phyloP scores from a whole-genome alignment of 37 sponge, comb jelly and placozoan species.

The Aphrocallistes beatrix region DNA sequence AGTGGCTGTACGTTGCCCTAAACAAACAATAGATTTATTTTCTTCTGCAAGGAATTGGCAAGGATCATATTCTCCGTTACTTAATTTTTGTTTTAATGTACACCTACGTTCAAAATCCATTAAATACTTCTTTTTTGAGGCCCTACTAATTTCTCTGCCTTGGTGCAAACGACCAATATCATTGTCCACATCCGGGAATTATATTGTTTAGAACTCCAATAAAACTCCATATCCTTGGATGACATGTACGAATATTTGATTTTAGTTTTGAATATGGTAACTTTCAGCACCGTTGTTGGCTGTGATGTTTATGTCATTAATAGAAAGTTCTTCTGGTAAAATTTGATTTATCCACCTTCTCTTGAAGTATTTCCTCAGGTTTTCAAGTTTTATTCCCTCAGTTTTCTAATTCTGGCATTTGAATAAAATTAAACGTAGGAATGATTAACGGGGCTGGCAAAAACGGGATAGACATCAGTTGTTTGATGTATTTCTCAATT shows the following conservation, averaged over 20 bases:
- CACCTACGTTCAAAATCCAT: no score
- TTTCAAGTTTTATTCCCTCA: not conserved
- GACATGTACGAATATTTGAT: not conserved
- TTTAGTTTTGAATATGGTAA: not conserved
- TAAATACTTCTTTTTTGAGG: conserved; percentile 2
- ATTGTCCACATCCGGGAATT: not conserved
- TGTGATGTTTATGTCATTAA: not conserved
- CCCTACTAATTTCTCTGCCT: not conserved
- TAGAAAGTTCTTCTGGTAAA: not conserved
- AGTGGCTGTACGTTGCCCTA: not conserved
- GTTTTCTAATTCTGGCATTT: no score
- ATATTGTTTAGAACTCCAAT: not conserved
- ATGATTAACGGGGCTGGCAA: not conserved
- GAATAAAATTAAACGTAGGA: not conserved
- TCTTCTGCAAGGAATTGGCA: not conserved
- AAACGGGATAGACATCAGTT: conserved; percentile 2
- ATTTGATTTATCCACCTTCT: not conserved
- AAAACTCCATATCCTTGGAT: conserved; percentile 5
- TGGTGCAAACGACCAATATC: not conserved
- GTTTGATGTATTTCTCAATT: not conserved
- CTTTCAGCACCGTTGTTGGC: not conserved
- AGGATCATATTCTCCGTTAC: no score
- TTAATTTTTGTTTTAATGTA: no score
- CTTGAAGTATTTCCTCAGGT: conserved; percentile 14
- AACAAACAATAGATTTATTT: not conserved